Evolutionary conservation across 2,888 invertebrate genomes (phyloP).

Genomic region (Coenonympha glycerion): DNA sequence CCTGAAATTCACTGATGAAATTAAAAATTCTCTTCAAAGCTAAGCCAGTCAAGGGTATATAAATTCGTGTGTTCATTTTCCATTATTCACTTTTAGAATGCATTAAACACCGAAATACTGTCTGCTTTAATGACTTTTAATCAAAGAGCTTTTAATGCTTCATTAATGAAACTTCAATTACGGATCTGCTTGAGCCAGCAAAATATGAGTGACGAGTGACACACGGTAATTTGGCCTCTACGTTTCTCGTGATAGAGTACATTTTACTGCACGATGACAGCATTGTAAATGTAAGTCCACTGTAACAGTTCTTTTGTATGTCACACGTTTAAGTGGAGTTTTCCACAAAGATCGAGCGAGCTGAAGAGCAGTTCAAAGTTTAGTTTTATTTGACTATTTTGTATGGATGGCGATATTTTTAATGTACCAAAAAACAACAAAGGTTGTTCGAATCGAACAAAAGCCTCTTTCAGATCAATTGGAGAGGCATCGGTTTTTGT

Average conservation of each 20-base stretch:
- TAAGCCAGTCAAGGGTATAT: slow-evolving; percentile 12
- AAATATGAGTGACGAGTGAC: background rate
- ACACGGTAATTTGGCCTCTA: slow-evolving; percentile 9
- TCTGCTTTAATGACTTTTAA: no score
- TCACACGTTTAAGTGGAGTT: slow-evolving; percentile 28
- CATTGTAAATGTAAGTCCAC: slow-evolving; percentile 15
- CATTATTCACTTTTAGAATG: slow-evolving; percentile 14
- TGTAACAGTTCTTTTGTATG: slow-evolving; percentile 27
- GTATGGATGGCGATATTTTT: slow-evolving; percentile 1
- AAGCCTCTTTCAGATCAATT: background rate
- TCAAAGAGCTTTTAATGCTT: no score
- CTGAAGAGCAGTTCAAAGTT: slow-evolving; percentile 10
- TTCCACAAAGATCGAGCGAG: slow-evolving; percentile 17
- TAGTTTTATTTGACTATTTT: slow-evolving; percentile 7
- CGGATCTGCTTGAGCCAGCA: slow-evolving; percentile 13
- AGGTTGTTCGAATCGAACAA: background rate
- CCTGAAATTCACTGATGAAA: background rate
- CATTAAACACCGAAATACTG: slow-evolving; percentile 17
- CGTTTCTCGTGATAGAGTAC: background rate
- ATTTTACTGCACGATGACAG: slow-evolving; percentile 6
- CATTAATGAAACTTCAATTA: slow-evolving; percentile 35
- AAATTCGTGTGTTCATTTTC: slow-evolving; percentile 11
- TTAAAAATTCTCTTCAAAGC: background rate
- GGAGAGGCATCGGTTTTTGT: background rate
- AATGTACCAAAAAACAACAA: background rate